phyloP scores from a whole-genome alignment of 2,888 invertebrate species.

The Parochlus steinenii region DNA sequence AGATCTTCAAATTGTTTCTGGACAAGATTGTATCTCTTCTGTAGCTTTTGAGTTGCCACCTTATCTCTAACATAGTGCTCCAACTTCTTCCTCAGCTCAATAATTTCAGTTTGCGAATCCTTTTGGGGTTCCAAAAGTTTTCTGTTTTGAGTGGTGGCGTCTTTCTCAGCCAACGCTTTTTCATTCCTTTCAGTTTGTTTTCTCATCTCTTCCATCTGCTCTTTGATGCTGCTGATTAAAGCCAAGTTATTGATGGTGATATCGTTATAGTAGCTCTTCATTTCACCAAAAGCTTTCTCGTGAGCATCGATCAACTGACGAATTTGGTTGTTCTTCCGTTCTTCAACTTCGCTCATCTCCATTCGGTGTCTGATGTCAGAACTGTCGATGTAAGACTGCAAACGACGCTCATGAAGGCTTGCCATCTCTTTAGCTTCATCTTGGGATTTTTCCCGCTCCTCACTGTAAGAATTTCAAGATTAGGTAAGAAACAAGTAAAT shows the following conservation, averaged over 20 bases:
- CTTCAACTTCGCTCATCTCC: conserved; percentile 79
- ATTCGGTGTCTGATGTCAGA: conserved; percentile 55
- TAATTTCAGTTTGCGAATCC: conserved; percentile 49
- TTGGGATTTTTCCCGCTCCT: conserved; percentile 45
- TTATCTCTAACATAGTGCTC: conserved; percentile 79
- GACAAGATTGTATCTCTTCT: conserved; percentile 21
- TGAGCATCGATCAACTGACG: conserved; percentile 64
- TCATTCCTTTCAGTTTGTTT: conserved; percentile 65
- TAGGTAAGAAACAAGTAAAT: conserved; percentile 1
- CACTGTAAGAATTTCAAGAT: conserved; percentile 33
- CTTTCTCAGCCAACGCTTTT: conserved; percentile 35
- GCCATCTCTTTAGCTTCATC: conserved; percentile 47
- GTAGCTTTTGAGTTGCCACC: conserved; percentile 40
- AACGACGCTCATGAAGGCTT: conserved; percentile 38
- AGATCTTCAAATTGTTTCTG: conserved; percentile 42
- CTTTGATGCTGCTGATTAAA: conserved; percentile 77
- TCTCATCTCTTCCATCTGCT: conserved; percentile 59
- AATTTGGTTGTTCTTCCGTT: conserved; percentile 78
- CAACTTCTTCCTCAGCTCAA: conserved; percentile 56
- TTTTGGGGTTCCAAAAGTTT: conserved; percentile 55
- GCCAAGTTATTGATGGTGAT: conserved; percentile 86
- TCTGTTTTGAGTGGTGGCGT: conserved; percentile 51
- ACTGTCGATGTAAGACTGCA: conserved; percentile 52
- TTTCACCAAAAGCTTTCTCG: conserved; percentile 69
- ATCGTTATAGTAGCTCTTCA: conserved; percentile 91